Evolutionary conservation across 2,113 vertebrate genomes (phyloP), one percentile per base, ranked within the genome.

Genomic region (Chamaetylas fuelleborni): DNA sequence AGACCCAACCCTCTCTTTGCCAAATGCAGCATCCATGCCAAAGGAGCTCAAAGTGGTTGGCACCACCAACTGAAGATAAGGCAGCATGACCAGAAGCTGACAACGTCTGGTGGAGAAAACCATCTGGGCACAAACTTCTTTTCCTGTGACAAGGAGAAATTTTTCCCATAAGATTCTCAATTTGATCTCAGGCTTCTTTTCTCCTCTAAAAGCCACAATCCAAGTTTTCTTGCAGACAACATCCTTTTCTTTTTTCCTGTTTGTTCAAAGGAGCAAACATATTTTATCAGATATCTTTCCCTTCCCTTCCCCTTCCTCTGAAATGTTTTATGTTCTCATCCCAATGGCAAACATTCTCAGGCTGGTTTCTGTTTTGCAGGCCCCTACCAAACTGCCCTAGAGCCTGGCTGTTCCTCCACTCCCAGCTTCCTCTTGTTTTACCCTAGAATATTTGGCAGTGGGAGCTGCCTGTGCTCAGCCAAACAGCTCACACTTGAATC

Each of bases 391-490:
- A 57, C n/a, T 93, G 90, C 93, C 91, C 90, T 51, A 57, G 80
- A 96, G 95, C 94, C 88, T 96, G 57, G 14, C 80, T 92, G 76
- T 7, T 95, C 80, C 77, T 90, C 71, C 79, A 29, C 83, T 85
- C 88, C 71, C 95, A 77, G 61, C 81, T 96, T 78, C 86, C 91
- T 94, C 90, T 42, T 80, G 36, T 42, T 94, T 94, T 80, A 91
- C 84, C 54, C 88, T n/a, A 5, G 69, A 95, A 91, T 74, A 90
- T 83, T 96, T 95, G 96, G 96, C 95, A 96, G 65, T 84, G 57
- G 87, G 65, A 96, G 50, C 87, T 69, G 81, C 62, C 79, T 88
- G 31, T 23, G 42, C 88, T 96, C 74, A 89, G 96, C 92, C 91
- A 97, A 94, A 88, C 28, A 78, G 53, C 50, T 91, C 91, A 60